Conservation (phyloP, 2,888 invertebrate species). For the Dasysyrphus albostriatus region DNA sequence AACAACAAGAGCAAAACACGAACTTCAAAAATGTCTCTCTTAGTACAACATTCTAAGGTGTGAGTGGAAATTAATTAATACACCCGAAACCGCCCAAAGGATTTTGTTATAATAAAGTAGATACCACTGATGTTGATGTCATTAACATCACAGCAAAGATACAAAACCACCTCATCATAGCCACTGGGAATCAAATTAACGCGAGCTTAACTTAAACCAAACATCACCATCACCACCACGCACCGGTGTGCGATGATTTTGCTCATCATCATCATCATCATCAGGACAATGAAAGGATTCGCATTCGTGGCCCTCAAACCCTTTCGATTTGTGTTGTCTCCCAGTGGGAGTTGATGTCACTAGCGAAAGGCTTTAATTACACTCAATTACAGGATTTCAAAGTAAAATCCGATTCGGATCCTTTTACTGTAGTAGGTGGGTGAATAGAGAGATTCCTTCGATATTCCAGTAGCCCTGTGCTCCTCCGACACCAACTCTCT, state of each 20-base stretch:
- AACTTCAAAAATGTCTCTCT: slow-evolving; percentile 42
- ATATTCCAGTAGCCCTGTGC: slow-evolving; percentile 47
- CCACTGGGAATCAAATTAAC: slow-evolving; percentile 76
- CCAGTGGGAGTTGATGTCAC: slow-evolving; percentile 71
- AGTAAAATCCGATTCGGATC: slow-evolving; percentile 78
- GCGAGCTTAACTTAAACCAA: slow-evolving; percentile 76
- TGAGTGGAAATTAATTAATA: slow-evolving; percentile 67
- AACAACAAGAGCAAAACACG: slow-evolving; percentile 15
- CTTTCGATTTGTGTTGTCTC: slow-evolving; percentile 33
- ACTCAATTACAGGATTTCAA: slow-evolving; percentile 83
- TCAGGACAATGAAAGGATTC: slow-evolving; percentile 62
- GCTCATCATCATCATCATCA: slow-evolving; percentile 48
- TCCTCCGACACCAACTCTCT: slow-evolving; percentile 42
- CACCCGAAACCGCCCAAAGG: slow-evolving; percentile 62
- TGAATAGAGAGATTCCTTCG: slow-evolving; percentile 46
- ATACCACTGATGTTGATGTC: slow-evolving; percentile 60
- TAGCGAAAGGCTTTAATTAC: slow-evolving; percentile 82
- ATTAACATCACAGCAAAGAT: slow-evolving; percentile 66
- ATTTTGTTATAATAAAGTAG: slow-evolving; percentile 16
- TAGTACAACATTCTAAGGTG: slow-evolving; percentile 1
- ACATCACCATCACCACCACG: slow-evolving; percentile 53
- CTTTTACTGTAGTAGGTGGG: slow-evolving; percentile 77
- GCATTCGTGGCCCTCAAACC: slow-evolving; percentile 30
- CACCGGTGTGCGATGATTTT: slow-evolving; percentile 27
- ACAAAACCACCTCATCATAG: slow-evolving; percentile 45